phyloP scores from a whole-genome alignment of 2,113 vertebrate genomes.

The Oreotragus oreotragus region DNA sequence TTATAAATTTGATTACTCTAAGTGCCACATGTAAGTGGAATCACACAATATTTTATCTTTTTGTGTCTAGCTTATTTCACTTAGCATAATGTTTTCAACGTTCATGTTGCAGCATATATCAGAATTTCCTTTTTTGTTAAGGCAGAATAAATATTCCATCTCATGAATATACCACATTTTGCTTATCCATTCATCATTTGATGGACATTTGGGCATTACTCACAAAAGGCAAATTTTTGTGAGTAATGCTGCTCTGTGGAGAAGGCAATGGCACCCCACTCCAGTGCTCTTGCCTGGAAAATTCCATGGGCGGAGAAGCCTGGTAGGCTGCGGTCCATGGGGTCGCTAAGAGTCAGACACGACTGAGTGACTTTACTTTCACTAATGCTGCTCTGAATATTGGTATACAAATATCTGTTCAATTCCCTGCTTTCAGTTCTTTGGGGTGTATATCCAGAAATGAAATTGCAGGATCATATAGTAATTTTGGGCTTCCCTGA shows the following conservation, averaged over 20 bases:
- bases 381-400: background rate
- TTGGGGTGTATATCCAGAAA: background rate
- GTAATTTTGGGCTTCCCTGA: background rate
- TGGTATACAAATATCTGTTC: background rate
- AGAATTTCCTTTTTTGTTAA: background rate
- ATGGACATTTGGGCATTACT: background rate
- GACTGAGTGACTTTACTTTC: too few relatives aligned
- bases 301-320: too few relatives aligned
- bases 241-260: background rate
- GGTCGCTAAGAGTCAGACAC: too few relatives aligned
- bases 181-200: background rate
- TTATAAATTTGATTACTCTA: background rate
- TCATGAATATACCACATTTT: background rate
- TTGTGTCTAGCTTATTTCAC: background rate
- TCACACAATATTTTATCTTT: background rate
- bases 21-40: background rate
- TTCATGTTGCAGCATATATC: background rate
- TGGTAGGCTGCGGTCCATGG: too few relatives aligned
- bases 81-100: background rate
- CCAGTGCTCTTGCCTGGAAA: too few relatives aligned
- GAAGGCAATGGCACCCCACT: too few relatives aligned
- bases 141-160: background rate
- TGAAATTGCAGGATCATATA: background rate
- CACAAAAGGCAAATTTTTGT: background rate
- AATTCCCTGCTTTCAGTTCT: background rate